Conservation (phyloP, 2,888 invertebrate species). For the Lingula anatina region DNA sequence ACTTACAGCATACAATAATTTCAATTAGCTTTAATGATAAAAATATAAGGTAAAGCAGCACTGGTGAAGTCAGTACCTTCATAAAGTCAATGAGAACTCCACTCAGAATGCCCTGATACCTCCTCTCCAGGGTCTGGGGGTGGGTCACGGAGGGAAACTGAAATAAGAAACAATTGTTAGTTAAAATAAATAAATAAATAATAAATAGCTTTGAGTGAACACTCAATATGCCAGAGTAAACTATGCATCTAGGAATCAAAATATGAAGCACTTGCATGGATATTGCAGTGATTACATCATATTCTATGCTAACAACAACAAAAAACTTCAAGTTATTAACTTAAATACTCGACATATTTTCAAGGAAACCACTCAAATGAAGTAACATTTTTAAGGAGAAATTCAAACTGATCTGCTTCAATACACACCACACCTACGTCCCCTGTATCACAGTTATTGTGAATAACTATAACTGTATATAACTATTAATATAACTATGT, state of each 20-base stretch:
- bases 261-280: no score
- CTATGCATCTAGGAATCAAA: no score
- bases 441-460: background rate
- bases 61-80: constrained; percentile 26
- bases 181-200: background rate
- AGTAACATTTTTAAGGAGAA: no score
- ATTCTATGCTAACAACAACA: background rate
- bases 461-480: background rate
- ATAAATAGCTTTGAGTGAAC: background rate
- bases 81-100: constrained; percentile 46
- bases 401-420: no score
- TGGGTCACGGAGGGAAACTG: constrained; percentile 45
- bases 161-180: constrained; percentile 9
- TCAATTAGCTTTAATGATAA: background rate
- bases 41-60: background rate
- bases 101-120: constrained; percentile 46
- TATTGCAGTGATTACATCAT: background rate
- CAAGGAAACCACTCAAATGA: no score
- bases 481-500: background rate
- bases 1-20: background rate
- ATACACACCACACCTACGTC: no score
- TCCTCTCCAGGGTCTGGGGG: constrained; percentile 39
- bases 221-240: background rate
- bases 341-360: no score
- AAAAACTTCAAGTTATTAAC: no score